Evolutionary conservation across 2,113 vertebrate species (phyloP), one percentile per base, ranked within the genome.

Genomic region (Anthoscopus minutus): DNA sequence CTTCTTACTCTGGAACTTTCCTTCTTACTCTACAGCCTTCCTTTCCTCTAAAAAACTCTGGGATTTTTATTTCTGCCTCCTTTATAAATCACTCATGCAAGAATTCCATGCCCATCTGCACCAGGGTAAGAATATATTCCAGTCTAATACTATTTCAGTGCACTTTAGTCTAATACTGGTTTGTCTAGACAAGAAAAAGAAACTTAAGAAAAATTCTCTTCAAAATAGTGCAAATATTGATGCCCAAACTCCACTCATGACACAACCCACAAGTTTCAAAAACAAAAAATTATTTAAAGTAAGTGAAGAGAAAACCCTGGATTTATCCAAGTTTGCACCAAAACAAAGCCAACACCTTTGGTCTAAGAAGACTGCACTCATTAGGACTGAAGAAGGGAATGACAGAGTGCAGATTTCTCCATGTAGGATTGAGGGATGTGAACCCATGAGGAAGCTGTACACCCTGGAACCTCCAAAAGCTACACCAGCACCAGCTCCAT

Each of bases 331-430:
- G 13, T 13, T 38, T 53, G 35, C 42, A 16, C 44, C 60, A 47
- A 66, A 70, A 66, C 51, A 70, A 66, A 66, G 19, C 30, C 35
- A 78, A 24, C 30, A 76, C 2, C 18, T 3, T 4, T 6, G 10
- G 28, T 2, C 11, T 14, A 9, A 33, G 22, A 64, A 7, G 19
- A 53, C 12, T 4, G 2, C 0, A 0, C 10, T 57, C 38, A 12
- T 15, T 4, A 33, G 27, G 57, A 45, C 7, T 13, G 22, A 57
- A 56, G 4, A 18, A 13, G 9, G 47, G 23, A 77, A 37, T 0
- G 0, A 67, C 0, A 25, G 33, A 67, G 25, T 0, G 0, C 15
- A 35, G 48, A 21, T 47, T 83, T 51, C 85, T 38, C 62, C 13
- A 1, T 1, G 22, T 1, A 38, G 81, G 76, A 45, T 9, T 12